Conservation (phyloP, 2,888 invertebrate genomes). For the Polymixis flavicincta region DNA sequence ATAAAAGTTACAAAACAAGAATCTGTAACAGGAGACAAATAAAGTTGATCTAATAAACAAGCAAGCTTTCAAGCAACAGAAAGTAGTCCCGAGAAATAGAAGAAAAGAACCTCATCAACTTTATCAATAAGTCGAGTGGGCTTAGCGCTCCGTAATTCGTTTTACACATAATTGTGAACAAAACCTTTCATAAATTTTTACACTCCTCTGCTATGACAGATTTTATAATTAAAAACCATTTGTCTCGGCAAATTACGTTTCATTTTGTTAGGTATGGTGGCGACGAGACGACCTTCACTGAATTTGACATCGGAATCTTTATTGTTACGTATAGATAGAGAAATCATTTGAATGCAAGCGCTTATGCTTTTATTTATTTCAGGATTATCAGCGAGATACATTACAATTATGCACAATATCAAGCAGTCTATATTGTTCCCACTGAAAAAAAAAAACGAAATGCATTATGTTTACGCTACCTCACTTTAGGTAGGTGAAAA, state of each 20-base stretch:
- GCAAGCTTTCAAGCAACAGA: constrained; percentile 7
- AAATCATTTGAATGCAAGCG: neutral
- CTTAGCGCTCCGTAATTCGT: constrained; percentile 59
- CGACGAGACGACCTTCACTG: constrained; percentile 28
- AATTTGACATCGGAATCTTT: constrained; percentile 35
- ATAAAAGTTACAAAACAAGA: neutral
- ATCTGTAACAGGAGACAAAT: neutral
- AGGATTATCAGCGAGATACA: too few species aligned
- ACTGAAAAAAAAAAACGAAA: too few species aligned
- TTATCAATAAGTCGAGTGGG: constrained; percentile 49
- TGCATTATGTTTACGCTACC: too few species aligned
- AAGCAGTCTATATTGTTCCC: too few species aligned
- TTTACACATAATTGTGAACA: constrained; percentile 68
- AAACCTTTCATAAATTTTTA: constrained; percentile 67
- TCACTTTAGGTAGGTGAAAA: too few species aligned
- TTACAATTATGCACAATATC: too few species aligned
- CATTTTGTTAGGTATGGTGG: constrained; percentile 44
- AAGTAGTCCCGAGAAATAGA: constrained; percentile 1
- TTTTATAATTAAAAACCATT: constrained; percentile 69
- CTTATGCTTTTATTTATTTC: neutral
- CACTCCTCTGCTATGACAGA: constrained; percentile 60
- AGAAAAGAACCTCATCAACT: constrained; percentile 45
- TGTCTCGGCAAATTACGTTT: constrained; percentile 64
- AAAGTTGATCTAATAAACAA: constrained; percentile 21
- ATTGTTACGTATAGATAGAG: constrained; percentile 1